Evolutionary conservation across 2,797 vertebrate genomes (phyloP).

Genomic region (Sus cebifrons): DNA sequence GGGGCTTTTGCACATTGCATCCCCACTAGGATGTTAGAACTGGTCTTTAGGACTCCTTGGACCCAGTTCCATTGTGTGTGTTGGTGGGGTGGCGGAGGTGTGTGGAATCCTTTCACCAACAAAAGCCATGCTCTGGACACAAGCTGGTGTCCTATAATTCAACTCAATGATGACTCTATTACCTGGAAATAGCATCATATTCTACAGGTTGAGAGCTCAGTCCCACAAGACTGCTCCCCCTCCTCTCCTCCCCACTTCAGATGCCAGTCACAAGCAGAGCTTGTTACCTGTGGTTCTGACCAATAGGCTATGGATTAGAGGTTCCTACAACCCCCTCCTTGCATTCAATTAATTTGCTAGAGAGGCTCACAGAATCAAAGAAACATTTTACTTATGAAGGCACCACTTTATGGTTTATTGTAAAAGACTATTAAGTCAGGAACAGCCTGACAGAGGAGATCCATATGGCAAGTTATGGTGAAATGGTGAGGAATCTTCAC

Average conservation of each 20-base stretch:
- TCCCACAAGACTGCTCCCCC: not conserved
- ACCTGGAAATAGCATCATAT: not conserved
- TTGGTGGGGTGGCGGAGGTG: no score
- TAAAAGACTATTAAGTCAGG: not conserved
- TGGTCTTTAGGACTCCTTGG: not conserved
- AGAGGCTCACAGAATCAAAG: not conserved
- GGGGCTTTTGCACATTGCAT: not conserved
- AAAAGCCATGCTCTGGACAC: not conserved
- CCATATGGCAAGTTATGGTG: not conserved
- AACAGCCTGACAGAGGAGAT: not conserved
- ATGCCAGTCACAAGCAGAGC: not conserved
- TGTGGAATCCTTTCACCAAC: not conserved
- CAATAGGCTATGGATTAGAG: not conserved
- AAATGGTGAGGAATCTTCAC: not conserved
- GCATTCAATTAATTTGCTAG: not conserved
- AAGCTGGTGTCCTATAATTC: not conserved
- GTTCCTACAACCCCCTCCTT: not conserved
- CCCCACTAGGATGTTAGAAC: not conserved
- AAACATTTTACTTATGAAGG: not conserved
- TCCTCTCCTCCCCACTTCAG: not conserved
- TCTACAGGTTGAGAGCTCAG: not conserved
- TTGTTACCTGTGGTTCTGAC: not conserved
- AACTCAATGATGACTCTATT: not conserved
- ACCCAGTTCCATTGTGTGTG: not conserved
- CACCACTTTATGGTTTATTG: not conserved